A percentile compares a stretch with the other conserved stretches of the same genome.
These are phyloP conservation scores for Montipora capitata DNA, from an alignment of 92 coral and sea anemone genomes.

Conservation along the genomic window DNA sequence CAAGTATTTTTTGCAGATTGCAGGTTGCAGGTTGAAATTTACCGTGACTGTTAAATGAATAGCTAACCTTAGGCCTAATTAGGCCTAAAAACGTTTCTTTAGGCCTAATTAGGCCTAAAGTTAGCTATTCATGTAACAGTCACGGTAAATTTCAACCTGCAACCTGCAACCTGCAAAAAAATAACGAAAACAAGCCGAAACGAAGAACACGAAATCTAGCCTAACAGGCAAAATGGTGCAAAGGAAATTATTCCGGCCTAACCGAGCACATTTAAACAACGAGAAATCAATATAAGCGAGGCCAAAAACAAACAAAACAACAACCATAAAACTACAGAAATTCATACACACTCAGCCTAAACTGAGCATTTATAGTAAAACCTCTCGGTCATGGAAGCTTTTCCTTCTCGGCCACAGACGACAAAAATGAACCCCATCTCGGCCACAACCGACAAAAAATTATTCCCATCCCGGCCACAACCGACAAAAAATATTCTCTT, in stretches of 20 bases:
- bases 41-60: no score
- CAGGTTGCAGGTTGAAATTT: no score
- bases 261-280: slow-evolving; percentile 1
- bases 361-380: background rate
- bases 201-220: background rate
- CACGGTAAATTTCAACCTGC: no score
- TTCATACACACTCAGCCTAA: background rate
- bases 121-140: no score
- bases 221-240: background rate
- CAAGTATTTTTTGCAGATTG: no score
- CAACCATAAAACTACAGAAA: background rate
- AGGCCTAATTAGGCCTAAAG: no score
- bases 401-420: background rate
- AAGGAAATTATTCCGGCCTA: background rate
- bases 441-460: background rate
- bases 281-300: background rate
- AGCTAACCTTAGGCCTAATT: no score
- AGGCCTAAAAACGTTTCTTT: no score
- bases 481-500: background rate
- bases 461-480: background rate
- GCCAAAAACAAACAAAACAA: background rate
- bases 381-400: background rate
- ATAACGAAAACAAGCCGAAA: slow-evolving; percentile 4
- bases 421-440: background rate
- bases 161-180: background rate